These are phyloP conservation scores for Sinelater perroti DNA, from an alignment of 2,888 invertebrate genomes.

Conservation along the genomic window DNA sequence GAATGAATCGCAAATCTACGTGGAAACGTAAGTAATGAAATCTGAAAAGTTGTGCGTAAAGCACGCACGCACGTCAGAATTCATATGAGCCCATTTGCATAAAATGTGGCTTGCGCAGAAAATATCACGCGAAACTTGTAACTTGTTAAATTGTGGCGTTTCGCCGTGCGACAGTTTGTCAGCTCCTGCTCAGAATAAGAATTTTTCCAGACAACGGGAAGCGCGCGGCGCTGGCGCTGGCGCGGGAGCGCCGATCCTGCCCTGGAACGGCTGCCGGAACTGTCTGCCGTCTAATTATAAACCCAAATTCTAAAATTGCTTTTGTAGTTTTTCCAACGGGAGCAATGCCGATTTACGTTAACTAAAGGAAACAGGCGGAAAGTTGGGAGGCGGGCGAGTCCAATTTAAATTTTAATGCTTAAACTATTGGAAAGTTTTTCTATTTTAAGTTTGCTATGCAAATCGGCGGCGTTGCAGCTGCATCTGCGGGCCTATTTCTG, in stretches of 20 bases:
- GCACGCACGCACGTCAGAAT: slow-evolving; percentile 37
- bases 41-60: slow-evolving; percentile 39
- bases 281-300: too few species aligned
- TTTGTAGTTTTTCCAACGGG: too few species aligned
- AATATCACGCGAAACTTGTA: slow-evolving; percentile 34
- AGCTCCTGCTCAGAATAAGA: slow-evolving; percentile 5
- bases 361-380: not conserved
- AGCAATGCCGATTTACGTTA: too few species aligned
- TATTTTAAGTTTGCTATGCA: slow-evolving; percentile 2
- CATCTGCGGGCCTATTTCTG: not conserved
- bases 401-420: slow-evolving; percentile 5
- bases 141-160: slow-evolving; percentile 31
- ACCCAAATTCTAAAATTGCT: too few species aligned
- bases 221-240: not conserved
- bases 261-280: too few species aligned
- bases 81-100: slow-evolving; percentile 38
- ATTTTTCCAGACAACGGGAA: not conserved
- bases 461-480: not conserved
- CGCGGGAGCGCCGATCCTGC: too few species aligned
- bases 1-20: slow-evolving; percentile 37
- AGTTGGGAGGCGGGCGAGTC: not conserved
- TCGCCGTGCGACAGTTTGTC: slow-evolving; percentile 20
- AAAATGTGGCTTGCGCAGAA: slow-evolving; percentile 31
- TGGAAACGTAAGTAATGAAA: slow-evolving; percentile 38
- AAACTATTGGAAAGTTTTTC: slow-evolving; percentile 9